Conservation (phyloP, 2,113 vertebrate species). For the Ranitomeya imitator region DNA sequence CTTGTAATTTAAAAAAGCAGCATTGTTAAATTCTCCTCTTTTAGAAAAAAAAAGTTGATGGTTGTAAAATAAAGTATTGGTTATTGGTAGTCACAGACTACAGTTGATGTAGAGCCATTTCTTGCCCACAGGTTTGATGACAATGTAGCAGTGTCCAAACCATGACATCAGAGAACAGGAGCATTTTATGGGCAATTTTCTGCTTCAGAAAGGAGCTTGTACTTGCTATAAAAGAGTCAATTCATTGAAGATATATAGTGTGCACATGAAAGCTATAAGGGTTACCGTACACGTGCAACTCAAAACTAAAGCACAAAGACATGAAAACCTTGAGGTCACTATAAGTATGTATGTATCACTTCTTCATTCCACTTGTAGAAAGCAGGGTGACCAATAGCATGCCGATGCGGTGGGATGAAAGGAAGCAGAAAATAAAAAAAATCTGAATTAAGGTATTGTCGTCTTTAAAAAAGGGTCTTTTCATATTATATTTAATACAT, state of each 20-base stretch:
- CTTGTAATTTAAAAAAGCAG: too few relatives aligned
- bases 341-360: neutral
- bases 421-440: neutral
- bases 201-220: neutral
- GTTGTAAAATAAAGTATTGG: too few relatives aligned
- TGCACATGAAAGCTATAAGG: neutral
- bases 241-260: neutral
- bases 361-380: neutral
- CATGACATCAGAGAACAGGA: neutral
- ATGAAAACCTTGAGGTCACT: neutral
- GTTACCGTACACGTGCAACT: neutral
- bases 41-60: too few relatives aligned
- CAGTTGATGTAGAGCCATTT: neutral
- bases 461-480: too few relatives aligned
- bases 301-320: neutral
- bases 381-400: neutral
- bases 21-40: too few relatives aligned
- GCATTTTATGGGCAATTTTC: neutral
- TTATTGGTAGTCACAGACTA: neutral
- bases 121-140: neutral
- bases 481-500: too few relatives aligned
- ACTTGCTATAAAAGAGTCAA: neutral
- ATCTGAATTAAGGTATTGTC: too few relatives aligned
- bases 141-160: neutral
- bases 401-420: neutral